Conservation (phyloP, 92 coral and sea anemone species). For the Zoanthus sansibaricus region DNA sequence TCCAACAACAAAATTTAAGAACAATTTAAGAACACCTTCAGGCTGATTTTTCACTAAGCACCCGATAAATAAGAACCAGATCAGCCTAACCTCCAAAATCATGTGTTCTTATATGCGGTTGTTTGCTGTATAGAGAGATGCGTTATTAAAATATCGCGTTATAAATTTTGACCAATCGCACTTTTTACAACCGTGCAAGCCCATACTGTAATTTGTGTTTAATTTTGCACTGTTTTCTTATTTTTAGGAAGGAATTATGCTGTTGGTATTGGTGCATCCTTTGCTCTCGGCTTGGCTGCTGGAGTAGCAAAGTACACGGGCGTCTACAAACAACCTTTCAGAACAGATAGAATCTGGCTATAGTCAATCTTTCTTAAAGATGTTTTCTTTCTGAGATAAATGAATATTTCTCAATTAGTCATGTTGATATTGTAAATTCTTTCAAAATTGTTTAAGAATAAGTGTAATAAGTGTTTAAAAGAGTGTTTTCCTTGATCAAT, state of each 20-base stretch:
- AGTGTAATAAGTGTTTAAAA: not conserved
- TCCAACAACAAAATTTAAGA: too few species aligned
- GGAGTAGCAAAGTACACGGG: slow-evolving; percentile 92
- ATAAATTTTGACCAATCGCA: too few species aligned
- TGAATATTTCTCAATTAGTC: not conserved
- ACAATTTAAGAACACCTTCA: too few species aligned
- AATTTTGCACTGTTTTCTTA: not conserved
- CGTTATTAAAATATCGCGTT: too few species aligned
- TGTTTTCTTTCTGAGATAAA: too few species aligned
- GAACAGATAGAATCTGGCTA: slow-evolving; percentile 79
- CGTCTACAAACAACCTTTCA: slow-evolving; percentile 93
- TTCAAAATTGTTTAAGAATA: not conserved
- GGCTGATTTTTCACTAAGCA: too few species aligned
- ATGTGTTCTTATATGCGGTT: too few species aligned
- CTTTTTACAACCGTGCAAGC: too few species aligned
- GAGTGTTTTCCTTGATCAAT: not conserved
- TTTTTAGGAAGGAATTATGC: slow-evolving; percentile 84
- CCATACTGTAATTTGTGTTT: too few species aligned
- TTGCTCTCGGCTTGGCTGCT: slow-evolving; percentile 76
- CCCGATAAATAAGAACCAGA: too few species aligned
- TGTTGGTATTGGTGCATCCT: slow-evolving; percentile 78
- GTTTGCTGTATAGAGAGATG: too few species aligned
- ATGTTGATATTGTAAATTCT: not conserved
- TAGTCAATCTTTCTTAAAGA: slow-evolving; percentile 17
- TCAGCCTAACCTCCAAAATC: too few species aligned